Evolutionary conservation across 2,797 vertebrate species (phyloP).

Genomic region (Pseudochirops corinnae): DNA sequence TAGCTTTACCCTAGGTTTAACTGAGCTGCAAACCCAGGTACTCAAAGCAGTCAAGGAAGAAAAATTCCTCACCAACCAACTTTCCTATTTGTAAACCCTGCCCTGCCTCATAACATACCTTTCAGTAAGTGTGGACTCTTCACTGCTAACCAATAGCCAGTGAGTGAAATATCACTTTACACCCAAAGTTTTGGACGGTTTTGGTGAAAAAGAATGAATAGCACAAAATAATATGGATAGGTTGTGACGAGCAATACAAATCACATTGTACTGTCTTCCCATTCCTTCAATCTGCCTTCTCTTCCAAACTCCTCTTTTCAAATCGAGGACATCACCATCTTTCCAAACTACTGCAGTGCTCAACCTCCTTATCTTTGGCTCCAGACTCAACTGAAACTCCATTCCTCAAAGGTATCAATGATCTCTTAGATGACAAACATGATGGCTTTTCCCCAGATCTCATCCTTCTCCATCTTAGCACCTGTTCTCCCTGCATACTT

Average conservation of each 20-base stretch:
- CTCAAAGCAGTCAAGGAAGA: neutral
- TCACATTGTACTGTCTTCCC: neutral
- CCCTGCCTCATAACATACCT: neutral
- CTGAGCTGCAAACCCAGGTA: neutral
- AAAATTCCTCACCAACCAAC: neutral
- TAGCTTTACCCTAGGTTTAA: neutral
- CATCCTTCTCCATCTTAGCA: neutral
- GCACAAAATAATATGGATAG: too few species aligned
- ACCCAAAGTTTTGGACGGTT: neutral
- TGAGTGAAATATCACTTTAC: neutral
- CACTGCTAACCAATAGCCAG: neutral
- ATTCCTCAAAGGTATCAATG: neutral
- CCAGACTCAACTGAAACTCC: neutral
- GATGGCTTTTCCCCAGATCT: neutral
- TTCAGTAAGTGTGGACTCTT: neutral
- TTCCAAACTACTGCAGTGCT: neutral
- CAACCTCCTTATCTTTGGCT: neutral
- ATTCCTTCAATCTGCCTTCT: neutral
- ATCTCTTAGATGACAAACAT: neutral
- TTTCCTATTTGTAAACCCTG: neutral
- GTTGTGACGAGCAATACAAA: too few species aligned
- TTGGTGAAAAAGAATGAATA: neutral
- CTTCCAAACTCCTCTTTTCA: neutral
- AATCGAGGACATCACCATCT: neutral
- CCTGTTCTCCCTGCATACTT: neutral